phyloP scores from a whole-genome alignment of 2,113 vertebrate genomes.

The Cervus canadensis region DNA sequence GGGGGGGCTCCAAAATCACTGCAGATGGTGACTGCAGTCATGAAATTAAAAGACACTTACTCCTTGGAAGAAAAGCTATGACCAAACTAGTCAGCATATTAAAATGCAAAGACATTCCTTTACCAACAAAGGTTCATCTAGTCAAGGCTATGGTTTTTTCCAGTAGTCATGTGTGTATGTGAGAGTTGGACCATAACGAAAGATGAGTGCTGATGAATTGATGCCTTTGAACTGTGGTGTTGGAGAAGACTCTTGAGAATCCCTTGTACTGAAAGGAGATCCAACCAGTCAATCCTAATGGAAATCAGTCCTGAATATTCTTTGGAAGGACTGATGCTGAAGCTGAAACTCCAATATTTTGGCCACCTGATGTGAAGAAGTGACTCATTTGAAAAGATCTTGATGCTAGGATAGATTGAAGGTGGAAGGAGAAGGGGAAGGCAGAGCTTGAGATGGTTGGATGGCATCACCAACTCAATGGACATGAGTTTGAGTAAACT shows the following conservation, averaged over 20 bases:
- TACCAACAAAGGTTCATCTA: neutral
- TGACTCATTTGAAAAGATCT: neutral
- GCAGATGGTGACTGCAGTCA: neutral
- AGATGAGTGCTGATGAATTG: neutral
- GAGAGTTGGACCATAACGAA: neutral
- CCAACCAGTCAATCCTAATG: neutral
- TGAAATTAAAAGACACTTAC: neutral
- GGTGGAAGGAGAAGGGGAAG: neutral
- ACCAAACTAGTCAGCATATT: neutral
- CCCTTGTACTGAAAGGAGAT: neutral
- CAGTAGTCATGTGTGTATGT: neutral
- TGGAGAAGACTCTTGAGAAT: neutral
- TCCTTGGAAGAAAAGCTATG: neutral
- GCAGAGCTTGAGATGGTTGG: neutral
- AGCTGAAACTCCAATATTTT: neutral
- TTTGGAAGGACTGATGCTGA: neutral
- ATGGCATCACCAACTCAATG: neutral
- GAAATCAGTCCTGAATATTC: neutral
- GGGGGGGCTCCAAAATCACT: neutral
- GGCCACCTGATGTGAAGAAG: neutral
- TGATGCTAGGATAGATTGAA: neutral
- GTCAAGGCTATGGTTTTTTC: neutral
- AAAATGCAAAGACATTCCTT: neutral
- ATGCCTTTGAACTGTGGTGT: neutral
- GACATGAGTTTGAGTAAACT: neutral